Conservation (phyloP, 2,888 invertebrate genomes). For the Pyralis farinalis region DNA sequence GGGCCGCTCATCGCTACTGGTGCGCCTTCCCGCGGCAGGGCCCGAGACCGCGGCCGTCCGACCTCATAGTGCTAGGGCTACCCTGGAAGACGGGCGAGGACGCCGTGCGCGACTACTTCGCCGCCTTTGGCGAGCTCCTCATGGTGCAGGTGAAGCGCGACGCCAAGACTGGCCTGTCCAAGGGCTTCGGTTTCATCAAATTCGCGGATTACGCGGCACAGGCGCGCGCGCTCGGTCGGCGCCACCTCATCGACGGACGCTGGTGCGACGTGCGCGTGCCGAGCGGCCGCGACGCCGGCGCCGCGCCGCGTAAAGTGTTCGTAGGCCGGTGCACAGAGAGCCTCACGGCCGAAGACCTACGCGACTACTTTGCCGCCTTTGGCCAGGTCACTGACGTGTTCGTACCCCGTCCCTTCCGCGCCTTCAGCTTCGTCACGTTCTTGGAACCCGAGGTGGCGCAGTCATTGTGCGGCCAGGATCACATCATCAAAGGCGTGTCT, state of each 20-base stretch:
- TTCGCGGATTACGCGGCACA: constrained; percentile 85
- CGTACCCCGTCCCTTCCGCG: constrained; percentile 92
- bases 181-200: constrained; percentile 87
- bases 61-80: constrained; percentile 89
- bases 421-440: constrained; percentile 92
- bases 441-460: constrained; percentile 90
- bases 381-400: constrained; percentile 94
- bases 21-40: constrained; percentile 90
- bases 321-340: constrained; percentile 92
- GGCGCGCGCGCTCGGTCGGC: constrained; percentile 81
- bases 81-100: constrained; percentile 90
- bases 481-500: constrained; percentile 91
- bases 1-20: constrained; percentile 87
- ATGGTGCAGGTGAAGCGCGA: constrained; percentile 82
- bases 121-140: constrained; percentile 84
- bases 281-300: constrained; percentile 84
- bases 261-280: constrained; percentile 88
- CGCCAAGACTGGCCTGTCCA: constrained; percentile 82
- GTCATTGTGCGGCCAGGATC: constrained; percentile 89
- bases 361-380: constrained; percentile 88
- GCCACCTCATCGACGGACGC: constrained; percentile 86
- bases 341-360: constrained; percentile 88
- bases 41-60: constrained; percentile 82
- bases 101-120: constrained; percentile 86
- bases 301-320: constrained; percentile 88